Evolutionary conservation across 53 echinoderm and acorn worm species (phyloP).

Genomic region (Echinometra lucunter): DNA sequence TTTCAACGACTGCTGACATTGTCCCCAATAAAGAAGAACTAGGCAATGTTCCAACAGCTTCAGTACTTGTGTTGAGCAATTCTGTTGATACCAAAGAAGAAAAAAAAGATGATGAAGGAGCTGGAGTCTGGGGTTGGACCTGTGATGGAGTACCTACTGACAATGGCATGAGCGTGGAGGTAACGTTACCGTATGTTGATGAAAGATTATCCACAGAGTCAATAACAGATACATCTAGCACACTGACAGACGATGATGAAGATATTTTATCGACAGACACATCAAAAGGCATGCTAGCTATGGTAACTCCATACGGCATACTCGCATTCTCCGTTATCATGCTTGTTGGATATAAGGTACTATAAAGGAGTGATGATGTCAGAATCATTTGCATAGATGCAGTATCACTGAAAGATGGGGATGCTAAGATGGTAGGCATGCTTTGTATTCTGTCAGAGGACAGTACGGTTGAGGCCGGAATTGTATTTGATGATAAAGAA

Average conservation of each 20-base stretch:
- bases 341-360: background rate
- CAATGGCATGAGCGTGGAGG: background rate
- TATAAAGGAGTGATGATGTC: background rate
- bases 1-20: background rate
- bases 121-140: slow-evolving; percentile 1
- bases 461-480: background rate
- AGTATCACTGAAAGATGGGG: slow-evolving; percentile 33
- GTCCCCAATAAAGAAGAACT: background rate
- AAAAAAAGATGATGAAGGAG: background rate
- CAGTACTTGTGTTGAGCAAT: background rate
- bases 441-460: background rate
- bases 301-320: slow-evolving; percentile 32
- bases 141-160: background rate
- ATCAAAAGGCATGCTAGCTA: slow-evolving; percentile 44
- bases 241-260: background rate
- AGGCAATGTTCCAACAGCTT: background rate
- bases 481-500: background rate
- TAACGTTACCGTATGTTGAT: slow-evolving; percentile 24
- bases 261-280: background rate
- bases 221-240: background rate
- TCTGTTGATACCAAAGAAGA: background rate
- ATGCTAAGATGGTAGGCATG: background rate
- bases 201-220: slow-evolving; percentile 43
- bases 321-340: background rate
- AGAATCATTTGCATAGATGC: slow-evolving; percentile 25